A percentile compares a stretch with the other conserved stretches of the same genome.
Conservation (phyloP, 92 coral and sea anemone genomes). For the Zoanthus sansibaricus region DNA sequence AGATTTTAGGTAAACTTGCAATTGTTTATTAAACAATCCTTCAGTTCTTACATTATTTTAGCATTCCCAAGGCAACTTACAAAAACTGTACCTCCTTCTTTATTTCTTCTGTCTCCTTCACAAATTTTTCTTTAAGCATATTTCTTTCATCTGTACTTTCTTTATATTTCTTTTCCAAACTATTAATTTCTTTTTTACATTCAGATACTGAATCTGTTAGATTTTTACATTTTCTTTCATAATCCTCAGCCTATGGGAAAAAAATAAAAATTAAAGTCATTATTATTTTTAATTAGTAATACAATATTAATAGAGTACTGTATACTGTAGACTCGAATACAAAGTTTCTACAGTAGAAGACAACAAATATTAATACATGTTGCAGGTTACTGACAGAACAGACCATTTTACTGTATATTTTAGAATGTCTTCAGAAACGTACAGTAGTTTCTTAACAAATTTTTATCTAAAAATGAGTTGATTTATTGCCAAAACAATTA, state of each 20-base stretch:
- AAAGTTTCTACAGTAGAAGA: too few species aligned
- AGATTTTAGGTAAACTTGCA: too few species aligned
- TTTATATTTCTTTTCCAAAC: constrained; percentile 21
- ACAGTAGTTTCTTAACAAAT: too few species aligned
- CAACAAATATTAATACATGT: background rate
- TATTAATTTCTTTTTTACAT: background rate
- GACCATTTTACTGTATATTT: too few species aligned
- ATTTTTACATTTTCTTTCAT: constrained; percentile 7
- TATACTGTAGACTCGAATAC: background rate
- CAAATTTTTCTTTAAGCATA: background rate
- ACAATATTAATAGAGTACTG: too few species aligned
- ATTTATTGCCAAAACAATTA: too few species aligned
- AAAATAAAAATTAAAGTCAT: background rate
- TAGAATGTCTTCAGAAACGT: too few species aligned
- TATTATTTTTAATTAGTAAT: background rate
- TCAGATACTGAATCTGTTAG: constrained; percentile 9
- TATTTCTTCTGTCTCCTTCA: constrained; percentile 15
- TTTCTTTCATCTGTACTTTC: constrained; percentile 18
- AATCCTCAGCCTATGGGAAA: constrained; percentile 20
- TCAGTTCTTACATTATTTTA: background rate
- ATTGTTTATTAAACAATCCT: too few species aligned
- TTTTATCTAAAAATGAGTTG: too few species aligned
- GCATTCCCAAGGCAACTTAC: background rate
- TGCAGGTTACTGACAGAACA: background rate
- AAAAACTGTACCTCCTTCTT: background rate